Conservation (phyloP, 1,140 invertebrate species). For the Drosophila albomicans region DNA sequence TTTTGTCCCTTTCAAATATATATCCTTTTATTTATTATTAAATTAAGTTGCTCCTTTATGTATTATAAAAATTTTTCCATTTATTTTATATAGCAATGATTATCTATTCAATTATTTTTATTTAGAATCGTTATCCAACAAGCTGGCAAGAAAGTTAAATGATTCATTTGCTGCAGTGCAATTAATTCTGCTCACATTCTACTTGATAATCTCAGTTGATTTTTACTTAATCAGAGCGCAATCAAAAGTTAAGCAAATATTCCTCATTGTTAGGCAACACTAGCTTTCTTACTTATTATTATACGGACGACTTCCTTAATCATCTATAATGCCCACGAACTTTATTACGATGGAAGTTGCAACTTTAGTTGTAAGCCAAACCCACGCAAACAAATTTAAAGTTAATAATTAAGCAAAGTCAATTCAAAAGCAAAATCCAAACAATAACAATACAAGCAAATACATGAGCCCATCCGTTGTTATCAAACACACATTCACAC, state of each 20-base stretch:
- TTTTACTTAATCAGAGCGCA: constrained; percentile 19
- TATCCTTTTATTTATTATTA: too few relatives aligned
- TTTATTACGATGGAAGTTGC: constrained; percentile 9
- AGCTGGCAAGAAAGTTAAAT: background rate
- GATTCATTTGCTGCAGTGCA: constrained; percentile 7
- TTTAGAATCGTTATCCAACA: too few relatives aligned
- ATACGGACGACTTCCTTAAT: constrained; percentile 33
- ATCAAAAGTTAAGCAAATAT: constrained; percentile 13
- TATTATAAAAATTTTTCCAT: too few relatives aligned
- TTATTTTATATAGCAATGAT: too few relatives aligned
- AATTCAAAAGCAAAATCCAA: constrained; percentile 39
- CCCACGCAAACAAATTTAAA: constrained; percentile 39
- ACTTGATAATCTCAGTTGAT: constrained; percentile 6
- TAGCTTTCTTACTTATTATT: background rate
- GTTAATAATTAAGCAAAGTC: constrained; percentile 55
- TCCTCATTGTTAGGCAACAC: constrained; percentile 3
- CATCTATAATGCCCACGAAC: constrained; percentile 37
- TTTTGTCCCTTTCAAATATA: too few relatives aligned
- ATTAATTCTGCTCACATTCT: constrained; percentile 1
- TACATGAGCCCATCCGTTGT: constrained; percentile 25
- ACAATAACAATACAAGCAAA: constrained; percentile 38
- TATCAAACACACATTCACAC: constrained; percentile 44
- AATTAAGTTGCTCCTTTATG: too few relatives aligned
- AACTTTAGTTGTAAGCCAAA: constrained; percentile 32
- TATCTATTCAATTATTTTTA: too few relatives aligned